phyloP scores from a whole-genome alignment of 1,140 invertebrate species.

The Drosophila pseudoananassae region DNA sequence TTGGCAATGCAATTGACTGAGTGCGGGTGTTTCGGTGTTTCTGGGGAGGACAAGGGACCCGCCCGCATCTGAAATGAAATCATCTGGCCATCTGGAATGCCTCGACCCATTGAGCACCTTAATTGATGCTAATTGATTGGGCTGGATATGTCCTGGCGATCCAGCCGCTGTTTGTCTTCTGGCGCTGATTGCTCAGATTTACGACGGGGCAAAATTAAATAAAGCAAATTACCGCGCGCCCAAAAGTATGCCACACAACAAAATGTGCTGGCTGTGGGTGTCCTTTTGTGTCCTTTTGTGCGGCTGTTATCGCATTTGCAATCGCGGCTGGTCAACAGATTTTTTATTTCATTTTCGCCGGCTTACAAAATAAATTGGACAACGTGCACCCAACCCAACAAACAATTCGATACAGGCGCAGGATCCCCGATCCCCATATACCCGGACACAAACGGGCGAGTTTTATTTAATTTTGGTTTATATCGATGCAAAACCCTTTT shows the following conservation, averaged over 20 bases:
- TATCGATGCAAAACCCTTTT: slow-evolving; percentile 42
- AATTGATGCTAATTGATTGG: slow-evolving; percentile 77
- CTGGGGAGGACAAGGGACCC: not conserved
- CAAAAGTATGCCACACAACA: slow-evolving; percentile 34
- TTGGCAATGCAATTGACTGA: slow-evolving; percentile 9
- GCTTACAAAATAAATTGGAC: slow-evolving; percentile 62
- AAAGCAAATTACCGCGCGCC: slow-evolving; percentile 52
- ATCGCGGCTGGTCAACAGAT: slow-evolving; percentile 55
- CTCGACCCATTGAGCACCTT: slow-evolving; percentile 56
- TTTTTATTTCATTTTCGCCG: slow-evolving; percentile 66
- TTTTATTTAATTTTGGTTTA: slow-evolving; percentile 60
- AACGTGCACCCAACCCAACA: slow-evolving; percentile 6
- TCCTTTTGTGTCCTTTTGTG: slow-evolving; percentile 22
- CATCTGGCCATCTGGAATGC: slow-evolving; percentile 9
- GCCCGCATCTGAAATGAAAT: slow-evolving; percentile 8
- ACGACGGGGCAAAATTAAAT: slow-evolving; percentile 75
- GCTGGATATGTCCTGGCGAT: slow-evolving; percentile 13
- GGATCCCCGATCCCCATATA: not conserved
- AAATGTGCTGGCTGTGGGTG: slow-evolving; percentile 29
- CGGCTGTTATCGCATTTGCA: slow-evolving; percentile 62
- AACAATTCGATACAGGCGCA: slow-evolving; percentile 6
- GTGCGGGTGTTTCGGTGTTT: not conserved
- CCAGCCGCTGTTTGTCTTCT: slow-evolving; percentile 31
- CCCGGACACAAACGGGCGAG: slow-evolving; percentile 5
- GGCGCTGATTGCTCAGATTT: slow-evolving; percentile 63